Evolutionary conservation across 1,140 invertebrate genomes (phyloP).

Genomic region (Micrasema longulum): DNA sequence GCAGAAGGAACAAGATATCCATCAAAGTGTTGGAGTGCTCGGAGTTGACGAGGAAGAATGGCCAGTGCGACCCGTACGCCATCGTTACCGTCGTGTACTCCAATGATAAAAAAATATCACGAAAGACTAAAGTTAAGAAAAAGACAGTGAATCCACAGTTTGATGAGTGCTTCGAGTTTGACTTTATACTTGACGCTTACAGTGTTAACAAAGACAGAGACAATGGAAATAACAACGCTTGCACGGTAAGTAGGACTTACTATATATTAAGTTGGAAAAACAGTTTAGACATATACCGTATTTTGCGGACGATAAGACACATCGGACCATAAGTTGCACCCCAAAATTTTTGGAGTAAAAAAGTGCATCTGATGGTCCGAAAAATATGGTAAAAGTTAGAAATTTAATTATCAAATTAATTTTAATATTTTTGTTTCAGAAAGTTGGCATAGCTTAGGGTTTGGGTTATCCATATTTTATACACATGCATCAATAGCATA

Average conservation of each 20-base stretch:
- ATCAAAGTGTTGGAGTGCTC: slow-evolving; percentile 84
- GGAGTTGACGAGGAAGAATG: slow-evolving; percentile 89
- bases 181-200: slow-evolving; percentile 73
- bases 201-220: slow-evolving; percentile 67
- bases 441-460: too few relatives aligned
- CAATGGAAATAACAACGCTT: slow-evolving; percentile 64
- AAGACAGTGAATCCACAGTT: slow-evolving; percentile 91
- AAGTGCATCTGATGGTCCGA: too few relatives aligned
- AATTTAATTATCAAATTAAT: too few relatives aligned
- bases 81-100: slow-evolving; percentile 82
- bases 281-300: too few relatives aligned
- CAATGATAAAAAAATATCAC: slow-evolving; percentile 84
- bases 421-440: too few relatives aligned
- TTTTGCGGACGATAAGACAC: too few relatives aligned
- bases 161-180: slow-evolving; percentile 89
- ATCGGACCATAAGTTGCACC: too few relatives aligned
- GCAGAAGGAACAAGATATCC: slow-evolving; percentile 60
- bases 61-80: slow-evolving; percentile 91
- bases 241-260: slow-evolving; percentile 69
- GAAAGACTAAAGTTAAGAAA: slow-evolving; percentile 87
- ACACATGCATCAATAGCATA: too few relatives aligned
- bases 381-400: too few relatives aligned
- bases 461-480: too few relatives aligned
- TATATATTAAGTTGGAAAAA: too few relatives aligned
- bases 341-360: too few relatives aligned